These are phyloP conservation scores for Benthosema pterotum DNA, from an alignment of 2,797 vertebrate species.

Conservation along the genomic window DNA sequence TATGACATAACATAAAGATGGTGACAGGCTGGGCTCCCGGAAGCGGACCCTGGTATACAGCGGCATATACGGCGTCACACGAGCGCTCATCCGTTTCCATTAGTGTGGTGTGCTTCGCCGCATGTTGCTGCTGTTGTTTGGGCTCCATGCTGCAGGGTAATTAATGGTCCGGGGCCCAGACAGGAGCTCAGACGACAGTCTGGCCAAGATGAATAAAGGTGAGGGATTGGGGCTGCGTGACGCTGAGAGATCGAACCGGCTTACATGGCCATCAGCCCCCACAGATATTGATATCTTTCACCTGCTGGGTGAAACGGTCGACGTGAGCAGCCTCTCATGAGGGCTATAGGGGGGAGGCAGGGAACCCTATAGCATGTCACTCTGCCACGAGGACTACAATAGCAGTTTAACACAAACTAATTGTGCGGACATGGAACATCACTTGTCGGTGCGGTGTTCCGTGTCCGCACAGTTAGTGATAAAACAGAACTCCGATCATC, in stretches of 20 bases:
- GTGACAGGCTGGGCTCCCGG: slow-evolving; percentile 47
- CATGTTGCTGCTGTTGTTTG: slow-evolving; percentile 47
- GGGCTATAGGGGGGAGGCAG: slow-evolving; percentile 29
- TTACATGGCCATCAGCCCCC: slow-evolving; percentile 71
- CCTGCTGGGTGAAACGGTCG: slow-evolving; percentile 42
- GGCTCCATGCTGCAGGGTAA: slow-evolving; percentile 68
- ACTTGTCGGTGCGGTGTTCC: neutral
- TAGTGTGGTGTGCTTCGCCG: slow-evolving; percentile 40
- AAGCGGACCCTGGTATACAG: slow-evolving; percentile 36
- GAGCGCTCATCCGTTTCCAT: slow-evolving; percentile 64
- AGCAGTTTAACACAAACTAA: slow-evolving; percentile 18
- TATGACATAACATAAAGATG: slow-evolving; percentile 50
- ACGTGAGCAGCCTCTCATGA: slow-evolving; percentile 56
- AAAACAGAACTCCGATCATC: too few relatives aligned
- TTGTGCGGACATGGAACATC: slow-evolving; percentile 6
- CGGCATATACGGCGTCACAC: slow-evolving; percentile 21
- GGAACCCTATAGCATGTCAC: slow-evolving; percentile 18
- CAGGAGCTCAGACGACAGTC: slow-evolving; percentile 60
- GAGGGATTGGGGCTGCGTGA: slow-evolving; percentile 67
- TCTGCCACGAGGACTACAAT: slow-evolving; percentile 15
- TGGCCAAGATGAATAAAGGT: slow-evolving; percentile 74
- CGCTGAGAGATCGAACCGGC: slow-evolving; percentile 69
- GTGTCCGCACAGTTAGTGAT: neutral
- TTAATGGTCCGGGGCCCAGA: slow-evolving; percentile 68
- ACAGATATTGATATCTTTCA: slow-evolving; percentile 76